Base-by-base conservation (phyloP, 2,888 invertebrate genomes). In the Synergus gifuensis region DNA sequence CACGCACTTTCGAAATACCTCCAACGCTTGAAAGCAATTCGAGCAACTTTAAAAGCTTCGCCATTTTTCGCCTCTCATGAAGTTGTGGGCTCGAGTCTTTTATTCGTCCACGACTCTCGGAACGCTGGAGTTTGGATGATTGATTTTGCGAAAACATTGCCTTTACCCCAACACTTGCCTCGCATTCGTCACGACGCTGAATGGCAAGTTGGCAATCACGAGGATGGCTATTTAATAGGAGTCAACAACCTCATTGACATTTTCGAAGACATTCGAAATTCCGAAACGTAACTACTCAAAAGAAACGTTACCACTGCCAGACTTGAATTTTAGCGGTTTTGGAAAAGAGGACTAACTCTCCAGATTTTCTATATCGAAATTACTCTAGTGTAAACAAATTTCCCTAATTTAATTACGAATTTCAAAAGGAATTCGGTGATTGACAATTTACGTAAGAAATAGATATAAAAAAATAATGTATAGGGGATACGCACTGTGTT, bases 91-190 rank as follows among this genome's bases (percentile, higher is more conserved):
- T 98, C 98, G 92, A 98, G 98, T 40, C 93, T 99, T 80, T 94
- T 99, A 79, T 98, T 99, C 91, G 98, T 99, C 78, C 98, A 98
- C 93, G 98, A 99, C 92, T 94, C 95, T 79, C 94, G 95, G 85
- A 96, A 95, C 90, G 97, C 98, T 44, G 97, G 97, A 83, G 95
- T 98, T 16, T 99, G 99, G 99, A 95, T 99, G 93, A 99, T 99
- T 85, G 99, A 99, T 93, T 99, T 99, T 91, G 98, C 99, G 73
- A 99, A 99, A 93, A 98, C 98, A 0, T 94, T 98, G 67, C 95
- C 95, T 16, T 94, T 98, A 58, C 97, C 98, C 0, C 94, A 95
- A 0, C 94, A 95, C 82, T 93, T 96, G 82, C 81, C 85, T 4
- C 93, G 92, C 60, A 97, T 98, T 80, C 95, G 95, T 88, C 98